Conservation (phyloP, 2,888 invertebrate species). For the Griposia aprilina region DNA sequence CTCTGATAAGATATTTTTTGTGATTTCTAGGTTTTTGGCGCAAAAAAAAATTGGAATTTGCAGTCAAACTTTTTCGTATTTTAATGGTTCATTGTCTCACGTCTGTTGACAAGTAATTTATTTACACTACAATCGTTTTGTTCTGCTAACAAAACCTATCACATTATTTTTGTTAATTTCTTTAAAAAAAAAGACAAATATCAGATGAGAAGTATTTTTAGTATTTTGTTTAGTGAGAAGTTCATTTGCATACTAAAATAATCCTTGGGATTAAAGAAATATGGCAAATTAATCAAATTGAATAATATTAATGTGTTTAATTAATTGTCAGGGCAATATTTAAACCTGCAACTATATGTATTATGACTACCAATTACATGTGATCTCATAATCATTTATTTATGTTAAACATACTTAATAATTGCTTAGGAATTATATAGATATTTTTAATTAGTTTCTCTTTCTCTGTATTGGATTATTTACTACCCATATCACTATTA, state of each 20-base stretch:
- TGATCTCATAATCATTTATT: constrained; percentile 20
- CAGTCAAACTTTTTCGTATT: constrained; percentile 22
- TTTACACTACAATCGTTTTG: constrained; percentile 25
- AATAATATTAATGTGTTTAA: background rate
- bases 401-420: background rate
- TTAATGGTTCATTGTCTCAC: background rate
- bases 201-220: background rate
- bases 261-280: background rate
- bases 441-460: background rate
- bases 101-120: constrained; percentile 34
- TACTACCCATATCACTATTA: background rate
- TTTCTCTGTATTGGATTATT: background rate
- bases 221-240: background rate
- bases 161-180: background rate
- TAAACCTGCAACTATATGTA: background rate
- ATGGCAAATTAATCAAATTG: background rate
- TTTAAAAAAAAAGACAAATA: background rate
- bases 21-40: constrained; percentile 7
- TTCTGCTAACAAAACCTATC: background rate
- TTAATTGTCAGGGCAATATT: background rate
- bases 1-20: constrained; percentile 29
- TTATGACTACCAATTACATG: constrained; percentile 7
- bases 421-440: background rate
- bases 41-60: background rate
- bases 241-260: background rate